Percentiles rank a stretch among this genome's conserved stretches.
Evolutionary conservation across 2,888 invertebrate genomes (phyloP).

Genomic region (Panopea generosa): DNA sequence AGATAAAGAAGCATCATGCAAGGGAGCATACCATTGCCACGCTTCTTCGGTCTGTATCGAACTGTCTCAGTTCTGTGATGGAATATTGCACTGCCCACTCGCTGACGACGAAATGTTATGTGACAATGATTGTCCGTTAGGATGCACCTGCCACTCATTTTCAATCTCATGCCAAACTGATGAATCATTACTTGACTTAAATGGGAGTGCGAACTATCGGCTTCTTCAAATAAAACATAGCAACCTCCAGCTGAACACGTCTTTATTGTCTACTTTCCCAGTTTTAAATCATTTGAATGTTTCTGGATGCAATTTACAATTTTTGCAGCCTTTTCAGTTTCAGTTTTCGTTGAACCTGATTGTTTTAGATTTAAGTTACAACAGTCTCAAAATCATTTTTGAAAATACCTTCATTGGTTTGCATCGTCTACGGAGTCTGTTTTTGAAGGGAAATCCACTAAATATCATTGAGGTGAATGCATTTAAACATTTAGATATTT

Average conservation of each 20-base stretch:
- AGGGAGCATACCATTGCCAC: constrained; percentile 6
- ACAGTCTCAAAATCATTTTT: constrained; percentile 12
- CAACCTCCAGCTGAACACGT: background rate
- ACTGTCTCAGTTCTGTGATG: constrained; percentile 8
- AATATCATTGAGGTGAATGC: constrained; percentile 13
- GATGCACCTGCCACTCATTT: constrained; percentile 5
- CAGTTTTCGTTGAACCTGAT: constrained; percentile 17
- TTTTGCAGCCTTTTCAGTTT: constrained; percentile 15
- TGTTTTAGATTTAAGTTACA: constrained; percentile 30
- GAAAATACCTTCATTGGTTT: constrained; percentile 25
- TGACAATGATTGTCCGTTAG: background rate
- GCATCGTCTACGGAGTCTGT: constrained; percentile 1
- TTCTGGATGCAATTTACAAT: background rate
- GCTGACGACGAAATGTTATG: constrained; percentile 10
- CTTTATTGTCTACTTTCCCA: background rate
- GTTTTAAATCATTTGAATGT: constrained; percentile 9
- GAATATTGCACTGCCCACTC: constrained; percentile 5
- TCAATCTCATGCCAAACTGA: constrained; percentile 3
- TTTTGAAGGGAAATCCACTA: constrained; percentile 28
- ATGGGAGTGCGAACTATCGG: no score
- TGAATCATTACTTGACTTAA: background rate
- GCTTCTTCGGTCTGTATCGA: constrained; percentile 6
- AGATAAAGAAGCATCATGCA: background rate
- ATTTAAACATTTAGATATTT: constrained; percentile 42
- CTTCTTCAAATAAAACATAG: background rate